These are phyloP conservation scores for Branchellion lobata DNA, from an alignment of 2,888 invertebrate genomes.

Conservation along the genomic window DNA sequence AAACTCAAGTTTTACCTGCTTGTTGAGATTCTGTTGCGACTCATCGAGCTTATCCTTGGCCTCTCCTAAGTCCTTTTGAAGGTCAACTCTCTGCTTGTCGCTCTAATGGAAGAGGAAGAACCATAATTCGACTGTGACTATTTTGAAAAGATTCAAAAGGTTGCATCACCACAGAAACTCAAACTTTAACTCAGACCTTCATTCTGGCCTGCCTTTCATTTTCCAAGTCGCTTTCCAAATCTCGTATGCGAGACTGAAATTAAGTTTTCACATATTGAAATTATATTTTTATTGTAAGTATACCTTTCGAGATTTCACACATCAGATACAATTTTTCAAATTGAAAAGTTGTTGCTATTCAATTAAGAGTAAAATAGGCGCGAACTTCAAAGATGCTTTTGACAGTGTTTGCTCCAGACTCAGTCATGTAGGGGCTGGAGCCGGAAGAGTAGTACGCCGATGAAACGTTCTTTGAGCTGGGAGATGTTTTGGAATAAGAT, in stretches of 20 bases:
- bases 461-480: too few relatives aligned
- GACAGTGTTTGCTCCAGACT: neutral
- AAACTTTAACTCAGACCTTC: constrained; percentile 68
- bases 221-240: constrained; percentile 98
- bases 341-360: too few relatives aligned
- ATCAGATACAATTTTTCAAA: too few relatives aligned
- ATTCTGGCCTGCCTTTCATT: constrained; percentile 95
- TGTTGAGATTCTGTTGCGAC: constrained; percentile 91
- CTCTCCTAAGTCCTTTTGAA: constrained; percentile 93
- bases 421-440: neutral
- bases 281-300: neutral
- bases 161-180: too few relatives aligned
- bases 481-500: neutral
- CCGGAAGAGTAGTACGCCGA: neutral
- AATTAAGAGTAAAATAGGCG: too few relatives aligned
- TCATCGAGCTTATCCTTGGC: constrained; percentile 72
- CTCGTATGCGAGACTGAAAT: constrained; percentile 80
- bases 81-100: constrained; percentile 95
- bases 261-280: neutral
- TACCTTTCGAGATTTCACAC: neutral
- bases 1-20: constrained; percentile 30
- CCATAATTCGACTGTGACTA: too few relatives aligned
- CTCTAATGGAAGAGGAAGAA: too few relatives aligned
- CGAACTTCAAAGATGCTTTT: constrained; percentile 1
- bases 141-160: too few relatives aligned